Percentiles rank a stretch among this genome's conserved stretches.
Conservation (phyloP, 92 coral and sea anemone genomes). For the Actinernus sp. region DNA sequence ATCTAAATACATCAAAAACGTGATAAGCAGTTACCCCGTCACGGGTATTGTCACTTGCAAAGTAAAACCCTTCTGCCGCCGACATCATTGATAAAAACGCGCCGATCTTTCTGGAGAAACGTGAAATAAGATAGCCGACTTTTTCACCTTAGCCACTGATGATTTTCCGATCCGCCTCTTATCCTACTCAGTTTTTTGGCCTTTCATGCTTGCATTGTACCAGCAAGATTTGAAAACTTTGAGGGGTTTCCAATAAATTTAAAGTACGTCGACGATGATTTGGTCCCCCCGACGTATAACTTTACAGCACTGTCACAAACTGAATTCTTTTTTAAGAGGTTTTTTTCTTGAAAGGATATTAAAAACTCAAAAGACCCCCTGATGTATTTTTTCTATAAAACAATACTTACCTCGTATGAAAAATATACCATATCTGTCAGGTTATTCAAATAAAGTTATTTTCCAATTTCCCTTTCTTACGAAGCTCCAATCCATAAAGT, state of each 20-base stretch:
- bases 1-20: conserved; percentile 19
- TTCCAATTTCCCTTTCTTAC: conserved; percentile 33
- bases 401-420: conserved; percentile 10
- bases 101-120: conserved; percentile 5
- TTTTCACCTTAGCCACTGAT: not conserved
- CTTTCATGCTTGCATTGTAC: too few relatives aligned
- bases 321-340: too few relatives aligned
- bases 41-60: conserved; percentile 1
- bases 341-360: conserved; percentile 16
- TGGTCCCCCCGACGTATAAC: too few relatives aligned
- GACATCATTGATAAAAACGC: conserved; percentile 8
- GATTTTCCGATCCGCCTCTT: not conserved
- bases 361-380: conserved; percentile 24
- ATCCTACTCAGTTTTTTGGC: too few relatives aligned
- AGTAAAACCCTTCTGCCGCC: conserved; percentile 6
- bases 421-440: conserved; percentile 39
- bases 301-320: too few relatives aligned
- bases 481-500: conserved; percentile 25
- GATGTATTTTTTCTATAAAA: conserved; percentile 18
- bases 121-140: conserved; percentile 16
- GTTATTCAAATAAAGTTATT: conserved; percentile 24
- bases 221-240: too few relatives aligned
- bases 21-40: conserved; percentile 20
- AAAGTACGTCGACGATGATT: too few relatives aligned
- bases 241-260: too few relatives aligned